Evolutionary conservation across 2,797 vertebrate species (phyloP), one percentile per base, ranked within the genome.

Genomic region (Cheirogaleus major): DNA sequence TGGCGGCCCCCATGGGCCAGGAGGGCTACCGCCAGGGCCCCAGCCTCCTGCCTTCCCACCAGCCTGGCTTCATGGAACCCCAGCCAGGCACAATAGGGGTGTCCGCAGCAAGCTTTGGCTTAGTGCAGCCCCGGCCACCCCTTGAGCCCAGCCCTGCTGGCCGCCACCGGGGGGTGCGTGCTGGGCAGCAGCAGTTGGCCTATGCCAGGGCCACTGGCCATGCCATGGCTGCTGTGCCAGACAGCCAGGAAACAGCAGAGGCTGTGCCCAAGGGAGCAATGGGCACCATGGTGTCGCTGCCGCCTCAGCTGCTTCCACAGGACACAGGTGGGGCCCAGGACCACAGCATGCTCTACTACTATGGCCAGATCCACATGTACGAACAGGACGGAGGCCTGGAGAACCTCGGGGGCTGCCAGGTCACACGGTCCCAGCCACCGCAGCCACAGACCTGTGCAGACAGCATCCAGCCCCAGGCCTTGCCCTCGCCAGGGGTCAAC

Each of bases 331-430:
- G 57, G 41, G 5, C 81, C n/a, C 99, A 98, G 89, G 98, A 99
- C 63, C 98, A 98, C 96, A 98, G 96, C 90, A 95, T 98, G 93
- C 98, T 99, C 95, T 99, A 99, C 97, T 99, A 99, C 98, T 99
- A 99, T 0, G 99, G 99, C 91, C 99, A 99, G 97, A 99, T 99
- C 97, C 99, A 99, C 93, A 99, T 99, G 99, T 99, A 99, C 0
- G 99, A 99, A 85, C 99, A 99, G 82, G 98, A 98, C n/a, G 98
- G 98, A 48, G 96, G 96, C 97, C 99, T 99, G 0, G 99, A 99
- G 69, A 98, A 96, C 65, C 98, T 98, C 0, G 82, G 98, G 13
- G 99, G 99, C 70, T 98, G 98, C 94, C 95, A 95, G 48, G 91
- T 95, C 89, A 96, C 96, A 73, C 98, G 97, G 96, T 89, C 96